A percentile compares a stretch with the other conserved stretches of the same genome.
These are phyloP conservation scores for Hirtodrosophila trivittata DNA, from an alignment of 2,888 invertebrate species.

Conservation along the genomic window DNA sequence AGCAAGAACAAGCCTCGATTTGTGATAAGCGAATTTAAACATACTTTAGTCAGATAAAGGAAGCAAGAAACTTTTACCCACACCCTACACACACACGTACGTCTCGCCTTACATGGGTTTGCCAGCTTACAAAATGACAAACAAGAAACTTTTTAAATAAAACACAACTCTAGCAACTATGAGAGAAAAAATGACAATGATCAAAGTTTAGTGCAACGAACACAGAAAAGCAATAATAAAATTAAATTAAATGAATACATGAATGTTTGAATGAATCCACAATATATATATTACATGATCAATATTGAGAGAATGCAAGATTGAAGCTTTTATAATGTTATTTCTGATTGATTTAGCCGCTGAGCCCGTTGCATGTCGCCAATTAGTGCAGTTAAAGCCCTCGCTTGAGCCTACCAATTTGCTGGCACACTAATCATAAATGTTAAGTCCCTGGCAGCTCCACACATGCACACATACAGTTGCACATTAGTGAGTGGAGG, in stretches of 20 bases:
- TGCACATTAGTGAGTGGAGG: not conserved
- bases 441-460: conserved; percentile 49
- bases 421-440: conserved; percentile 63
- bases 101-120: too few species aligned
- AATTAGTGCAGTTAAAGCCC: conserved; percentile 46
- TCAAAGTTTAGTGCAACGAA: conserved; percentile 20
- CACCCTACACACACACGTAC: conserved; percentile 6
- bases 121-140: conserved; percentile 27
- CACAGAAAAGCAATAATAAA: conserved; percentile 9
- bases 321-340: too few species aligned
- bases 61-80: conserved; percentile 17
- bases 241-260: conserved; percentile 3
- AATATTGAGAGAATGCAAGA: too few species aligned
- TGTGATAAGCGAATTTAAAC: conserved; percentile 23
- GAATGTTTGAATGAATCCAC: not conserved
- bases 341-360: conserved; percentile 38
- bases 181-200: conserved; percentile 22
- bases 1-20: conserved; percentile 6
- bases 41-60: conserved; percentile 18
- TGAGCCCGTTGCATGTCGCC: conserved; percentile 16
- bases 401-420: conserved; percentile 56
- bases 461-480: conserved; percentile 14
- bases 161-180: too few species aligned
- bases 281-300: too few species aligned
- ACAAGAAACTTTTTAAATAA: conserved; percentile 59